phyloP scores from a whole-genome alignment of 2,113 vertebrate species.

The Eleginops maclovinus region DNA sequence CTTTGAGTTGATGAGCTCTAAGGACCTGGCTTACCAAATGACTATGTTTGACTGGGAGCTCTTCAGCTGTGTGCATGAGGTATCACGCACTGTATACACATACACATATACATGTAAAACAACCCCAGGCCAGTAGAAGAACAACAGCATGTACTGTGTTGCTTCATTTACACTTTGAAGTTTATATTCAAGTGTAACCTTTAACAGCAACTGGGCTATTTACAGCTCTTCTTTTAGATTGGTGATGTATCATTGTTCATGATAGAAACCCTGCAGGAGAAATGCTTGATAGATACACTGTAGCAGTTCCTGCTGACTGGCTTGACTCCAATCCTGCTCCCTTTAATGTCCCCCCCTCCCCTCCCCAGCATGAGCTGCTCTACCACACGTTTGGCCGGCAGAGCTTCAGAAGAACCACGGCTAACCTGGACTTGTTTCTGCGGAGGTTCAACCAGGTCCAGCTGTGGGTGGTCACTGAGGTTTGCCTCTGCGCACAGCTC shows the following conservation, averaged over 20 bases:
- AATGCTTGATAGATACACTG: background rate
- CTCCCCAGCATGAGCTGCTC: slow-evolving; percentile 92
- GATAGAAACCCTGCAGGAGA: background rate
- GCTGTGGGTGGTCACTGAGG: slow-evolving; percentile 98
- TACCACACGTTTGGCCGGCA: slow-evolving; percentile 97
- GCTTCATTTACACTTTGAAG: background rate
- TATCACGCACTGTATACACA: slow-evolving; percentile 55
- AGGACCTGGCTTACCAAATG: slow-evolving; percentile 97
- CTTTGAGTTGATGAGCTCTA: slow-evolving; percentile 98
- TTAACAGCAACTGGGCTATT: background rate
- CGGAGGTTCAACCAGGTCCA: slow-evolving; percentile 98
- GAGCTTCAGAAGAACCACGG: slow-evolving; percentile 94
- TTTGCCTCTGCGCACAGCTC: slow-evolving; percentile 94
- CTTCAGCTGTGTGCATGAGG: slow-evolving; percentile 98
- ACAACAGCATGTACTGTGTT: background rate
- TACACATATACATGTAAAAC: background rate
- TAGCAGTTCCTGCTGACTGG: background rate
- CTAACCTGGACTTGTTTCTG: slow-evolving; percentile 96
- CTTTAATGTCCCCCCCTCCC: background rate
- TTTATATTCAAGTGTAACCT: background rate
- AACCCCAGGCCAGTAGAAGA: background rate
- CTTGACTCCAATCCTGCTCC: background rate
- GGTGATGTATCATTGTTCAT: background rate
- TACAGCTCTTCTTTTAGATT: too few species aligned
- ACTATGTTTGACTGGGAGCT: slow-evolving; percentile 98